Percentiles rank a stretch among this genome's conserved stretches.
Evolutionary conservation across 2,797 vertebrate genomes (phyloP).

Genomic region (Mormyrops attenuatus): DNA sequence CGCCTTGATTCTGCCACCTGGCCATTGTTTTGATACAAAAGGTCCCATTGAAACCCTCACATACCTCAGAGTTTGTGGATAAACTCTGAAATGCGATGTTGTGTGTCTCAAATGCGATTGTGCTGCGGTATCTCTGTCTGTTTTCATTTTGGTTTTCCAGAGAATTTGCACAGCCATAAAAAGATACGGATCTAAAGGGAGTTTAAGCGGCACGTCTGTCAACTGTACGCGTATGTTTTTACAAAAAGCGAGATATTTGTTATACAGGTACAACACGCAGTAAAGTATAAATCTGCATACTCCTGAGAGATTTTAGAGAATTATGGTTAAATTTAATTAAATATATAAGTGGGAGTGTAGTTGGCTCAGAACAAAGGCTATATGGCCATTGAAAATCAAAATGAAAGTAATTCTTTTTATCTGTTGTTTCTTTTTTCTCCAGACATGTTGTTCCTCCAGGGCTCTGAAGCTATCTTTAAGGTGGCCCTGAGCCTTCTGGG

Average conservation of each 20-base stretch:
- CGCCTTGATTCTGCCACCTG: neutral
- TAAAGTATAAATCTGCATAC: neutral
- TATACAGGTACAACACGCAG: neutral
- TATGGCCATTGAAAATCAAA: neutral
- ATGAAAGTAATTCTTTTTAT: neutral
- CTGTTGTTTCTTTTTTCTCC: neutral
- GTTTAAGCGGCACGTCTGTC: neutral
- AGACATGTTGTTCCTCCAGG: slow-evolving; percentile 96
- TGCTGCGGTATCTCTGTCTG: neutral
- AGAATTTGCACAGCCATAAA: neutral
- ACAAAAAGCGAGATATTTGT: neutral
- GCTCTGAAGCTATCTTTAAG: slow-evolving; percentile 93
- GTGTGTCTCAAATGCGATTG: neutral
- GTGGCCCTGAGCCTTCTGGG: slow-evolving; percentile 90
- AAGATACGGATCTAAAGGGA: neutral
- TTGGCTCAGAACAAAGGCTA: neutral
- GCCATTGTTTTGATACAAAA: neutral
- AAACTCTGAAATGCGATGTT: neutral
- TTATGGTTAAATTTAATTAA: neutral
- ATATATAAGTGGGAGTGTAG: neutral
- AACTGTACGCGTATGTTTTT: neutral
- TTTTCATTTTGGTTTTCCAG: neutral
- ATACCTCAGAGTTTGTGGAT: neutral
- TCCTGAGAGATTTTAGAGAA: neutral
- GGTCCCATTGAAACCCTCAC: neutral